Evolutionary conservation across 1,140 invertebrate genomes (phyloP), one percentile per base, ranked within the genome.

Genomic region (Trissolcus basalis): DNA sequence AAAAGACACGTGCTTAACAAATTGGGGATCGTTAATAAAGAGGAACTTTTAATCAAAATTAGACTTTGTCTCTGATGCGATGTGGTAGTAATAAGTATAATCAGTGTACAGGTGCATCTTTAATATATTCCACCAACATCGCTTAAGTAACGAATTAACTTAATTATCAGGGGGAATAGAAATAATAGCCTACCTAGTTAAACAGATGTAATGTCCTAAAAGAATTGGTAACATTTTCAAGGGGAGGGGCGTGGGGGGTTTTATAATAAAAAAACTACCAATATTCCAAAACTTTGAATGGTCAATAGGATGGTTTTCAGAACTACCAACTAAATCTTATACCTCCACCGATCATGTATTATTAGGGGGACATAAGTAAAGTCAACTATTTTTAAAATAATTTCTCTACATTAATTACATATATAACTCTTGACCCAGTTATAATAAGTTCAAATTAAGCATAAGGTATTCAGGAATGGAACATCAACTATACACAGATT

Each of bases 131-230:
- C n/a, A 56, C 41, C 12, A 44, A 15, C 50, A 54, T 43, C 15
- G 36, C 11, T 27, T 3, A 6, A 27, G 6, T 27, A 27, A 27
- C 19, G 6, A 6, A 3, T 27, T 27, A 27, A 27, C 19, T 27
- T 27, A 27, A 27, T 27, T 27, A 27, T 27, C 32, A 45, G 12
- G 39, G 14, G 48, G 15, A 39, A 15, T 50, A 15, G 36, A 61
- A 64, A 12, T 48, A 47, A 54, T 54, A 64, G 36, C 33, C 60
- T 67, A 56, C 47, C 47, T 51, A 67, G 47, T 39, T 36, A 13
- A 7, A 41, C 2, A 32, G n/a, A 27, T 27, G 44, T n/a, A 45
- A 13, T 14, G 44, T 35, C 63, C 53, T 56, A 64, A 48, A 65
- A 65, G 15, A 39, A n/a, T 33, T 48, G 9, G 8, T 48, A 48